Evolutionary conservation across 2,113 vertebrate species (phyloP), one percentile per base, ranked within the genome.

Genomic region (Macquaria australasica): DNA sequence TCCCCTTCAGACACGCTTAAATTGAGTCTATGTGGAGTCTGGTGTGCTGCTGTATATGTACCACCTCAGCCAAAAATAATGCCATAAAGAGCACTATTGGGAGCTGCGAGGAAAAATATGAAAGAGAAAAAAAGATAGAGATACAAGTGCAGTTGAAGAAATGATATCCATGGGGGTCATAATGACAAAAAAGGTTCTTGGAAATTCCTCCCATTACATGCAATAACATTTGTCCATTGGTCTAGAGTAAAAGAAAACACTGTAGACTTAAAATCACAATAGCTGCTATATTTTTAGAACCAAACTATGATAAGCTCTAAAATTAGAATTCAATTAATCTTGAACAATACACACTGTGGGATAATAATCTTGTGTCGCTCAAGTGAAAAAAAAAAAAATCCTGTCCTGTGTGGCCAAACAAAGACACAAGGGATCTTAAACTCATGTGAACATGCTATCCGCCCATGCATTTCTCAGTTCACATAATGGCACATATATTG

Each of bases 291-390:
- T 87, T 90, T 91, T 89, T 91, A 88, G 86, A 81, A 71, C 39
- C 51, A 73, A 90, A 86, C 73, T 78, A 83, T 71, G 91, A 93
- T 88, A 91, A 90, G 82, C 66, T 85, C 89, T 91, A 93, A 92
- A 94, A 85, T 89, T 94, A 91, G 92, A 90, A 89, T 89, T 91
- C 73, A 95, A 92, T 94, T 92, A 91, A 92, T 91, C 82, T 86
- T 56, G 45, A 89, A 86, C 79, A 93, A 94, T 92, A 74, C 79
- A 76, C 37, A 81, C 79, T 89, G 87, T 90, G 77, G 85, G 90
- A 92, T 92, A 92, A 83, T 89, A 80, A 88, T 89, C 79, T 84
- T 43, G 73, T n/a, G 77, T 77, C 20, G 50, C 82, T 90, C 56
- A 78, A 89, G 63, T 83, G 79, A 84, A 88, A 77, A 84, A 68